Percentiles rank a stretch among this genome's conserved stretches.
These are phyloP conservation scores for Nebria brevicollis DNA, from an alignment of 2,888 invertebrate genomes.

Conservation along the genomic window DNA sequence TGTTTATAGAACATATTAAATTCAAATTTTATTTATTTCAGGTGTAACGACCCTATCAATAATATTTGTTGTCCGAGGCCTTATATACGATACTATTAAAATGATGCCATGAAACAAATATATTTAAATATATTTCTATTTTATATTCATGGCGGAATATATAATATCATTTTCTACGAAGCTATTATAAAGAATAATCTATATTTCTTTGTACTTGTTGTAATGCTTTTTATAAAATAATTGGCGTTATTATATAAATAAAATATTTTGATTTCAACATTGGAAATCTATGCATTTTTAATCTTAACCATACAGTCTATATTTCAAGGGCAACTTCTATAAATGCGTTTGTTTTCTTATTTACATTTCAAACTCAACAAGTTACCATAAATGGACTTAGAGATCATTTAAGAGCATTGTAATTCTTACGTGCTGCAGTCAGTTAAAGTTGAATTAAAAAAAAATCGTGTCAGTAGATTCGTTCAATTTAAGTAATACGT, in stretches of 20 bases:
- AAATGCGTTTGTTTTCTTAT: neutral
- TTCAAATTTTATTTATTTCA: slow-evolving; percentile 22
- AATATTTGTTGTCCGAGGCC: slow-evolving; percentile 21
- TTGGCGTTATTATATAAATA: neutral
- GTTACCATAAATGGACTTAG: neutral
- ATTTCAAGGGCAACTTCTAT: neutral
- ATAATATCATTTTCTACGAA: too few species aligned
- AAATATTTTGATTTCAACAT: neutral
- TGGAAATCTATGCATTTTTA: neutral
- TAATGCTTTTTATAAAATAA: too few species aligned
- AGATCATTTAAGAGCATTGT: neutral
- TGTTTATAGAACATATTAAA: too few species aligned
- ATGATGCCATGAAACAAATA: neutral
- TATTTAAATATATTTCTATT: too few species aligned
- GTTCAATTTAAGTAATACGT: neutral
- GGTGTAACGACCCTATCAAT: slow-evolving; percentile 12
- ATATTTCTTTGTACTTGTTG: too few species aligned
- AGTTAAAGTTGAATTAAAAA: neutral
- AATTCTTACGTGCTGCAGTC: neutral
- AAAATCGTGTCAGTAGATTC: neutral
- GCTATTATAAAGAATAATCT: too few species aligned
- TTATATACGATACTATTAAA: slow-evolving; percentile 26
- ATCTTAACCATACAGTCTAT: neutral
- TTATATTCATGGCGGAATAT: too few species aligned
- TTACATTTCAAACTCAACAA: neutral